These are phyloP conservation scores for Scaptodrosophila latifasciaeformis DNA, from an alignment of 2,888 invertebrate genomes.

Conservation along the genomic window DNA sequence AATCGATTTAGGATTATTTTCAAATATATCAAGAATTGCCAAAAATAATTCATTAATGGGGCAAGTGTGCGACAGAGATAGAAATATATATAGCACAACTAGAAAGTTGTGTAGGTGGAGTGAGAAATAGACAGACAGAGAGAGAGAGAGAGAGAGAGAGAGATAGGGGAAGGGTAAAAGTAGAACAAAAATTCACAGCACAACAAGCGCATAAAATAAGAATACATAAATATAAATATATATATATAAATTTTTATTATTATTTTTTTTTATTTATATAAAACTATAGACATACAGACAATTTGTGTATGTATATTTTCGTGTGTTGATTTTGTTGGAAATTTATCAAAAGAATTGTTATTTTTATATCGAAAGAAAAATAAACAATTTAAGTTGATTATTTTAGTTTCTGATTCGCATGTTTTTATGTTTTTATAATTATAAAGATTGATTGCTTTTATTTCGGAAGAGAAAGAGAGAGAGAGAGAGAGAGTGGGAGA, in stretches of 20 bases:
- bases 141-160: constrained; percentile 8
- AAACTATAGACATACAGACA: not conserved
- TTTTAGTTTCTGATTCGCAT: too few relatives aligned
- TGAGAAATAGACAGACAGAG: constrained; percentile 11
- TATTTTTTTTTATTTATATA: constrained; percentile 6
- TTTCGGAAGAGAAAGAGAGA: too few relatives aligned
- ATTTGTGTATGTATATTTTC: too few relatives aligned
- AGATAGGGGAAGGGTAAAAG: not conserved
- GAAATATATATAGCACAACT: constrained; percentile 39
- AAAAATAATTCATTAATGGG: not conserved
- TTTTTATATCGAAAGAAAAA: too few relatives aligned
- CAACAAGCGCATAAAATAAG: constrained; percentile 60
- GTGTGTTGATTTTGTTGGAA: constrained; percentile 6
- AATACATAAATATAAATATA: constrained; percentile 31
- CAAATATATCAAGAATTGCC: constrained; percentile 21
- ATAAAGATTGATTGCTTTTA: too few relatives aligned
- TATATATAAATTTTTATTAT: constrained; percentile 5
- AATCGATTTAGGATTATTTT: constrained; percentile 34
- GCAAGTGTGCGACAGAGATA: not conserved
- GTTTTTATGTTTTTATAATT: too few relatives aligned
- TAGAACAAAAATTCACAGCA: constrained; percentile 49
- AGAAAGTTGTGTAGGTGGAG: not conserved
- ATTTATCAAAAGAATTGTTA: not conserved
- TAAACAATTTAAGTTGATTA: too few relatives aligned
- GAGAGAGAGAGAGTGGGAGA: too few relatives aligned